Conservation (phyloP, 1,140 invertebrate species). For the Nixonia krombeini region DNA sequence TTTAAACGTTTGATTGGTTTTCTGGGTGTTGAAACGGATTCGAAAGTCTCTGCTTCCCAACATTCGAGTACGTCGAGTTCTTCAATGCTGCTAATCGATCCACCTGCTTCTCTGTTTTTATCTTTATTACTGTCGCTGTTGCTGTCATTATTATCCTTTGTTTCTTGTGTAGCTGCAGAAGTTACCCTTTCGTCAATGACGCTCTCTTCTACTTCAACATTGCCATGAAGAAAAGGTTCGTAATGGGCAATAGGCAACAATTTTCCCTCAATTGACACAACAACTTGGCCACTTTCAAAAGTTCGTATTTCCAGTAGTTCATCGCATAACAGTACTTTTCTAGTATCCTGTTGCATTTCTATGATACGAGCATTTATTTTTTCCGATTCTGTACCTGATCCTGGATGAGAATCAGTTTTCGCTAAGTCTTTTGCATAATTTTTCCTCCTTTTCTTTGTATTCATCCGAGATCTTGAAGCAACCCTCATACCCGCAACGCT, state of each 20-base stretch:
- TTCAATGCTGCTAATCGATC: constrained; percentile 65
- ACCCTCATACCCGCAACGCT: constrained; percentile 70
- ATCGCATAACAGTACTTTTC: constrained; percentile 49
- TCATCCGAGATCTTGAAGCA: constrained; percentile 67
- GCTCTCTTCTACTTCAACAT: constrained; percentile 12
- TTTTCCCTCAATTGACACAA: constrained; percentile 65
- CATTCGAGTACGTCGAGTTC: constrained; percentile 69
- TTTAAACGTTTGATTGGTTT: constrained; percentile 44
- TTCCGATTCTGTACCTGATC: constrained; percentile 21
- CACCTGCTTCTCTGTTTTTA: too few species aligned
- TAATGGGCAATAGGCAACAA: constrained; percentile 54
- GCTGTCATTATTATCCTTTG: constrained; percentile 20
- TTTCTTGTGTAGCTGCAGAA: constrained; percentile 15
- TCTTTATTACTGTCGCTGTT: constrained; percentile 43
- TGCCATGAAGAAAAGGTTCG: constrained; percentile 33
- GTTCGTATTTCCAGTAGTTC: constrained; percentile 47
- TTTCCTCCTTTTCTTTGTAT: constrained; percentile 25
- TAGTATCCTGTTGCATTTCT: constrained; percentile 42
- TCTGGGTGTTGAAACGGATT: constrained; percentile 53
- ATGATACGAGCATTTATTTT: constrained; percentile 41
- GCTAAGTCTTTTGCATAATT: constrained; percentile 18
- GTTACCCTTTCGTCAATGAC: constrained; percentile 2
- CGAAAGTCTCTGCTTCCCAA: constrained; percentile 65
- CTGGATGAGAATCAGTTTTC: constrained; percentile 13
- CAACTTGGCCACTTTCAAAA: constrained; percentile 65